phyloP scores from a whole-genome alignment of 2,113 vertebrate species.

The Dipodomys merriami region DNA sequence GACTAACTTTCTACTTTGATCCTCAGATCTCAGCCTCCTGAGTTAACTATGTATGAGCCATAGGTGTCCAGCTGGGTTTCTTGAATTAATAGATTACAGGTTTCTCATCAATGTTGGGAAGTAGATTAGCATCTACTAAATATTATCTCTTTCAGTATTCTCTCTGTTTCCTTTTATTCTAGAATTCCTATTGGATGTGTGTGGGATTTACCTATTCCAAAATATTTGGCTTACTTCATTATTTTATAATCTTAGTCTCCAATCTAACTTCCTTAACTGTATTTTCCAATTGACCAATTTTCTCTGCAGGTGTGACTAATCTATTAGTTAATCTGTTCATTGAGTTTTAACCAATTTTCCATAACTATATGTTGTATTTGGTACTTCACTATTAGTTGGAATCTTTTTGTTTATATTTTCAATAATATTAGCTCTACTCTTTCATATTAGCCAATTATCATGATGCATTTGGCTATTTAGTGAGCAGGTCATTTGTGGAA shows the following conservation, averaged over 20 bases:
- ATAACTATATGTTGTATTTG: neutral
- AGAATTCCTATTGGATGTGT: neutral
- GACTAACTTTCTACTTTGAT: too few relatives aligned
- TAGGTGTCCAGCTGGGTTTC: neutral
- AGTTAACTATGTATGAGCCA: too few relatives aligned
- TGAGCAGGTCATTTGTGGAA: neutral
- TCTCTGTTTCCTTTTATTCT: neutral
- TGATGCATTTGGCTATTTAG: neutral
- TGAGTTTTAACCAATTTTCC: neutral
- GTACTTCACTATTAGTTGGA: neutral
- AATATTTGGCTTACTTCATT: neutral
- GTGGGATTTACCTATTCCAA: neutral
- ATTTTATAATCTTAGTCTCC: neutral
- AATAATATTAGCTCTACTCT: neutral
- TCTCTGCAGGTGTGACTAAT: conserved; percentile 19
- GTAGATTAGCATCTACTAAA: neutral
- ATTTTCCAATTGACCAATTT: conserved; percentile 16
- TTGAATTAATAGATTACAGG: neutral
- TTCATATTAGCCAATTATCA: neutral
- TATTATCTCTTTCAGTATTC: neutral
- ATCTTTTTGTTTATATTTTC: conserved; percentile 15
- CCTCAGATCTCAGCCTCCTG: too few relatives aligned
- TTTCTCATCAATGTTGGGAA: conserved; percentile 31
- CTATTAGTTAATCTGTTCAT: neutral
- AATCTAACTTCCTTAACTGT: conserved; percentile 1